phyloP scores from a whole-genome alignment of 2,113 vertebrate species.

The Cynopterus brachyotis region DNA sequence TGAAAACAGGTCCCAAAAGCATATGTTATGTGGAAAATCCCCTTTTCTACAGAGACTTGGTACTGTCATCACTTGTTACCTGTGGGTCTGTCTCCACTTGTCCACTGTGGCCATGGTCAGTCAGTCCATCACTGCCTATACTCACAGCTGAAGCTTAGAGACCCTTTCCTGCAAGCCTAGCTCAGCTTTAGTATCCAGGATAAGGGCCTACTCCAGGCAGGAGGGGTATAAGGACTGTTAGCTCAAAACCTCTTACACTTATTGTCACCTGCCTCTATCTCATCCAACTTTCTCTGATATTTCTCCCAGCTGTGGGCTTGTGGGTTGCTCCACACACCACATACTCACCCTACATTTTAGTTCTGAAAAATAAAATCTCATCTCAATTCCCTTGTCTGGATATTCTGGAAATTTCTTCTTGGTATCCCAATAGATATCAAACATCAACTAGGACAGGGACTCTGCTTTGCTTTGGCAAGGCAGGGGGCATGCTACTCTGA shows the following conservation, averaged over 20 bases:
- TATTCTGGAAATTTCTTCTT: neutral
- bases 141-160: neutral
- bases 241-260: neutral
- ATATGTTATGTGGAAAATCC: accelerated
- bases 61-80: neutral
- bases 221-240: neutral
- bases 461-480: neutral
- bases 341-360: neutral
- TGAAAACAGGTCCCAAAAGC: neutral
- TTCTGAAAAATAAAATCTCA: neutral
- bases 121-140: neutral
- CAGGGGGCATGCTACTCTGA: neutral
- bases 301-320: neutral
- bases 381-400: neutral
- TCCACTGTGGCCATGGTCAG: neutral
- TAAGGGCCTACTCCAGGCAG: neutral
- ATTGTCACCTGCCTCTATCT: neutral
- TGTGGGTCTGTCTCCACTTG: accelerated
- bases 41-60: neutral
- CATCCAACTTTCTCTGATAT: no score
- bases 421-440: neutral
- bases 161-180: neutral
- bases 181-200: neutral
- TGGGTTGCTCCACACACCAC: neutral
- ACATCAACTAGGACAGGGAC: no score